These are phyloP conservation scores for Xanthorhoe designata DNA, from an alignment of 2,888 invertebrate genomes.

Conservation along the genomic window DNA sequence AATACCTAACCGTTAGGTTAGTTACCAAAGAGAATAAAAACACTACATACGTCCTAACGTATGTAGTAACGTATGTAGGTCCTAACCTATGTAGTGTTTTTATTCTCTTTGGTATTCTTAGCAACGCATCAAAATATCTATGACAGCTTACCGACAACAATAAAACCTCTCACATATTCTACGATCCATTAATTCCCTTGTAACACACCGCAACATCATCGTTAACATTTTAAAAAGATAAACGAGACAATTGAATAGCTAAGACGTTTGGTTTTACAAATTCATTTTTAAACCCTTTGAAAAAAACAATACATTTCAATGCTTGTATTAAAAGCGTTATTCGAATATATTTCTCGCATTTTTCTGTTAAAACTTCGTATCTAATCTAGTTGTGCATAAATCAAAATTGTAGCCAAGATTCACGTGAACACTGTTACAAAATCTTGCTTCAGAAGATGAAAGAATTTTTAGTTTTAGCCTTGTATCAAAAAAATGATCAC, in stretches of 20 bases:
- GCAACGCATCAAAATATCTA: not conserved
- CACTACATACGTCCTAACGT: too few species aligned
- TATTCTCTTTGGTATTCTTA: too few species aligned
- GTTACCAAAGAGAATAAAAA: too few species aligned
- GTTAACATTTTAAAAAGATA: slow-evolving; percentile 1
- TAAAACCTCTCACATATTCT: not conserved
- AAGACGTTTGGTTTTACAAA: slow-evolving; percentile 6
- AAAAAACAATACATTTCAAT: slow-evolving; percentile 13
- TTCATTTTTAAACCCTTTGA: slow-evolving; percentile 4
- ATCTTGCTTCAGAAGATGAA: slow-evolving; percentile 6
- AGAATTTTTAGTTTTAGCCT: slow-evolving; percentile 10
- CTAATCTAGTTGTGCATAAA: slow-evolving; percentile 6
- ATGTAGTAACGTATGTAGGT: too few species aligned
- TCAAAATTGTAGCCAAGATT: slow-evolving; percentile 3
- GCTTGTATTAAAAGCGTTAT: not conserved
- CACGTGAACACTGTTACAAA: slow-evolving; percentile 3
- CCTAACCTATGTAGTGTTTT: too few species aligned
- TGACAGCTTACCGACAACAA: not conserved
- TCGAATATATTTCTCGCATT: not conserved
- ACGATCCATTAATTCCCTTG: not conserved
- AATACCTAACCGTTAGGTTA: too few species aligned
- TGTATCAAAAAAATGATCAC: slow-evolving; percentile 6
- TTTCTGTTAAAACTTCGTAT: not conserved
- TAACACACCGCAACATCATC: not conserved
- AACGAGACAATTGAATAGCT: slow-evolving; percentile 13